Evolutionary conservation across 1,140 invertebrate genomes (phyloP).

Genomic region (Zaprionus nigranus): DNA sequence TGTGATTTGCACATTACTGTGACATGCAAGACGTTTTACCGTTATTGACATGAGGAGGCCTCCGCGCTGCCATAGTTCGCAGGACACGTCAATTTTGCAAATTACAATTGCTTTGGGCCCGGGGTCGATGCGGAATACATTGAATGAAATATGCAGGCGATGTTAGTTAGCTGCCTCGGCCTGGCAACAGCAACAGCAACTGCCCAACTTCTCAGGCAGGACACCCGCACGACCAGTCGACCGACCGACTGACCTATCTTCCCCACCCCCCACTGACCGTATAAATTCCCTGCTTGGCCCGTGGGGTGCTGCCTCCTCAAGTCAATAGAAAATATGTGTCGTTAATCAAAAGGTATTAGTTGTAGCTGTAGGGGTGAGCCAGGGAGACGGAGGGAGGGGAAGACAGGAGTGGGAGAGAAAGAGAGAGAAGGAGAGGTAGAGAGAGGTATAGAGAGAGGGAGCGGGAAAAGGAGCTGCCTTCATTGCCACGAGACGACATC

Average conservation of each 20-base stretch:
- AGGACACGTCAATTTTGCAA: slow-evolving; percentile 75
- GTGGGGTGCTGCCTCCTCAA: slow-evolving; percentile 40
- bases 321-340: slow-evolving; percentile 83
- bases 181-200: slow-evolving; percentile 14
- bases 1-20: slow-evolving; percentile 59
- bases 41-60: slow-evolving; percentile 56
- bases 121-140: slow-evolving; percentile 64
- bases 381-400: neutral
- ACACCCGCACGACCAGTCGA: neutral
- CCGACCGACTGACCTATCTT: neutral
- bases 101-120: slow-evolving; percentile 70
- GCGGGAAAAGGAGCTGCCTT: slow-evolving; percentile 45
- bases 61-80: slow-evolving; percentile 20
- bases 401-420: slow-evolving; percentile 20
- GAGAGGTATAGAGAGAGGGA: neutral
- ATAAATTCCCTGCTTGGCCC: neutral
- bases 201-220: slow-evolving; percentile 73
- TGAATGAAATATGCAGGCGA: slow-evolving; percentile 75
- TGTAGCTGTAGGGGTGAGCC: slow-evolving; percentile 52
- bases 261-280: neutral
- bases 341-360: slow-evolving; percentile 83
- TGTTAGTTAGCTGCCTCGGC: slow-evolving; percentile 48
- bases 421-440: neutral
- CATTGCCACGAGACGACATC: slow-evolving; percentile 56
- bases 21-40: slow-evolving; percentile 67